These are phyloP conservation scores for Papilio glaucus DNA, from an alignment of 1,140 invertebrate species.

Conservation along the genomic window DNA sequence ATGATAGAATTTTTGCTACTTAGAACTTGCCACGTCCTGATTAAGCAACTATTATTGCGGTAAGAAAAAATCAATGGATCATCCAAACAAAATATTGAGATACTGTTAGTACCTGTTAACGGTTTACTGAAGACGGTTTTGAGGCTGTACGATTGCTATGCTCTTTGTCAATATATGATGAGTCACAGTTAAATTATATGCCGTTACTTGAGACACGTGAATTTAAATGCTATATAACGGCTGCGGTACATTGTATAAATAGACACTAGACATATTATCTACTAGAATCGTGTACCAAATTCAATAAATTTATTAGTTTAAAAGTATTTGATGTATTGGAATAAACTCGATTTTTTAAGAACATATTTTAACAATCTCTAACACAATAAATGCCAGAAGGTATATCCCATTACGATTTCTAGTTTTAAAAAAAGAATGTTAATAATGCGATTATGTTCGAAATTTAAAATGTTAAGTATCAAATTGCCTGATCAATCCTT, in stretches of 20 bases:
- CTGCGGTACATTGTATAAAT: not conserved
- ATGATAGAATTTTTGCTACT: too few relatives aligned
- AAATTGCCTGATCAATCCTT: not conserved
- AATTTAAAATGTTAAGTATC: not conserved
- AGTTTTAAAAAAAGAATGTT: not conserved
- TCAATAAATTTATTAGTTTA: not conserved
- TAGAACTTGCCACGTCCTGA: not conserved
- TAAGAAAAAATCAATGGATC: conserved; percentile 50
- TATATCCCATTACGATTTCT: not conserved
- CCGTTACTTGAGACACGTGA: not conserved
- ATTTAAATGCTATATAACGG: not conserved
- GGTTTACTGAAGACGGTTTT: conserved; percentile 36
- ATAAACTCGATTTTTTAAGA: not conserved
- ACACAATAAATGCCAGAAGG: not conserved
- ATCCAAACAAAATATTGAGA: conserved; percentile 53
- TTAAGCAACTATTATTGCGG: conserved; percentile 39
- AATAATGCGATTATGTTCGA: not conserved
- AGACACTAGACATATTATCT: not conserved
- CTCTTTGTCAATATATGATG: conserved; percentile 8
- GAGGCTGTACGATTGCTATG: not conserved
- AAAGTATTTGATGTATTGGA: not conserved
- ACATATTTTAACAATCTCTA: not conserved
- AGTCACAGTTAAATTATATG: not conserved
- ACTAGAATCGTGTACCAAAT: not conserved
- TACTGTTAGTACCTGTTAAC: conserved; percentile 54